Evolutionary conservation across 2,888 invertebrate species (phyloP), one percentile per base, ranked within the genome.

Genomic region (Anorthoa munda): DNA sequence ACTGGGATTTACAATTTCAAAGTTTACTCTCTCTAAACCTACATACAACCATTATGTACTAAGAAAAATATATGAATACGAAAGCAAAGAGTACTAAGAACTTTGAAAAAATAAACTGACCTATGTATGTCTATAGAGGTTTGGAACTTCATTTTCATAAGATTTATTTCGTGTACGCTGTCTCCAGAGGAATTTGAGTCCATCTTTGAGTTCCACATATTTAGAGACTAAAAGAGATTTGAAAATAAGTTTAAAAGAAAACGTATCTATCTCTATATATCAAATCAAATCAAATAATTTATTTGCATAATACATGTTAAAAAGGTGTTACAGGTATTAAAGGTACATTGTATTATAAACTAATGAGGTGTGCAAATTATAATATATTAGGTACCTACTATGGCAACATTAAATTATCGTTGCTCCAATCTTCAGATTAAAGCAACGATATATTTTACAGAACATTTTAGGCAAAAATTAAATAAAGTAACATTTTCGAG

Each of bases 401-500:
- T n/a, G n/a, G n/a, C n/a, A n/a, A n/a, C n/a, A n/a, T n/a, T n/a
- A n/a, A n/a, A n/a, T n/a, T n/a, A n/a, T 9, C 7, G 39, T 9
- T 4, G 39, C 7, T 31, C 7, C 1, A 31, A 31, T 31, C 31
- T 31, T 5, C 31, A 31, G 1, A 31, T 31, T 31, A 7, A 7
- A 31, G 31, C 31, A 31, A 31, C 31, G 31, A 7, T 5, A 39
- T 1, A 9, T 75, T 13, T 56, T 9, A 46, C 31, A 53, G 9
- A 31, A 23, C 7, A 26, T 53, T 69, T 66, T 64, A 9, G n/a
- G 17, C 13, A 1, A 39, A 71, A 67, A 63, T 48, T 60, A 66
- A 68, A 74, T 46, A 21, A 60, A 53, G 56, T 11, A 65, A 66
- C 46, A 60, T 66, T 79, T 72, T 58, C 48, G 66, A 59, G 76